Percentiles rank a stretch among this genome's conserved stretches.
Evolutionary conservation across 1,140 invertebrate species (phyloP).

Genomic region (Cryptotermes secundus): DNA sequence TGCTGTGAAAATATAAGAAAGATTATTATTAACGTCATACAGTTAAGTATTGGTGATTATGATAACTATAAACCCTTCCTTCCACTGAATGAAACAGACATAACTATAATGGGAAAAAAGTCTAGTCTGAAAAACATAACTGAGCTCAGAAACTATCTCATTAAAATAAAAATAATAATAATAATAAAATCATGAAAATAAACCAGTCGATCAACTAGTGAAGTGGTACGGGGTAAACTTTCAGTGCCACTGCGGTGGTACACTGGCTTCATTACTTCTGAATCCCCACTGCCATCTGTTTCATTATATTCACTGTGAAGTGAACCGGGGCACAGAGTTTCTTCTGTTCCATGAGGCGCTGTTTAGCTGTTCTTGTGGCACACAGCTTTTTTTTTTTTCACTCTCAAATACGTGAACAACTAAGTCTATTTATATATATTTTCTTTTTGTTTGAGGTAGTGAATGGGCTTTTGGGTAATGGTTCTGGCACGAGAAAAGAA

Average conservation of each 20-base stretch:
- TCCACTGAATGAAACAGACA: slow-evolving; percentile 19
- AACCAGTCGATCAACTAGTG: slow-evolving; percentile 4
- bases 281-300: background rate
- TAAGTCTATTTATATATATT: background rate
- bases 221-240: background rate
- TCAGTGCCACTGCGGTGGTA: background rate
- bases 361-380: background rate
- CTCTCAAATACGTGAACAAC: background rate
- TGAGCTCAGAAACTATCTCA: slow-evolving; percentile 1
- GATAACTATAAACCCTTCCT: slow-evolving; percentile 5
- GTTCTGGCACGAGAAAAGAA: background rate
- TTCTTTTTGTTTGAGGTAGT: background rate
- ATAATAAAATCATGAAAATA: background rate
- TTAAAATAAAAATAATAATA: slow-evolving; percentile 14
- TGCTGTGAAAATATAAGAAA: slow-evolving; percentile 4
- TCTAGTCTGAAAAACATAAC: background rate
- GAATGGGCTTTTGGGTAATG: background rate
- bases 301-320: background rate
- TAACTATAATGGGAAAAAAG: background rate
- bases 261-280: background rate
- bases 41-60: slow-evolving; percentile 18
- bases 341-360: background rate
- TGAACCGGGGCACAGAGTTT: background rate
- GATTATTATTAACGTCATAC: background rate
- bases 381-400: background rate